Base-by-base conservation (phyloP, 1,140 invertebrate species). In the Zaprionus camerounensis region DNA sequence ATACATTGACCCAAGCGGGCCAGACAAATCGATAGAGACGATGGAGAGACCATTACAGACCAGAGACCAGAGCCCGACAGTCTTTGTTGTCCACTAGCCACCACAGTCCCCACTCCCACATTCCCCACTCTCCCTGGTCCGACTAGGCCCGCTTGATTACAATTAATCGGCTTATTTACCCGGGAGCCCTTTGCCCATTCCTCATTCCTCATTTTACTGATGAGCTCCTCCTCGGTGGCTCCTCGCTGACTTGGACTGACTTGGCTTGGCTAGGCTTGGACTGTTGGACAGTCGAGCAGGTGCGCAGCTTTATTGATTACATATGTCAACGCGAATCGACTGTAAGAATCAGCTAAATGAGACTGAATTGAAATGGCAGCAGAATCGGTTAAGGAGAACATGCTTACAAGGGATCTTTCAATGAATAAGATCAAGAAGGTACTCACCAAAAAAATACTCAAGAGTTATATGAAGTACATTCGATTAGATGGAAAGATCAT, bases 91-190 rank as follows among this genome's bases (percentile, higher is more conserved):
- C 61, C 34, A 26, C 7, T 3, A 5, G 5, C 38, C 38, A 2
- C 9, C 17, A 41, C 38, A n/a, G 38, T 49, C 7, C 36, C 13
- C 44, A 5, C 6, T 4, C 5, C 20, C 1, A 20, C 1, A 3
- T 4, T 0, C 7, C 28, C 28, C 28, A 2, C 12, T 51, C 22
- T 56, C 31, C 58, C 72, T 56, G 56, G 72, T 78, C 55, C 70
- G 36, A 56, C 75, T 51, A 53, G 69, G 76, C 71, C 72, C 63
- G 85, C 85, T 90, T 90, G 85, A 90, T 90, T 90, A 90, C 85
- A 90, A 90, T 90, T 90, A 90, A 90, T 90, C 85, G 85, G 85
- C 85, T 90, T 90, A 87, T 84, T 88, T 87, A 73, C 75, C 59
- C 59, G 73, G 51, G 51, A 81, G 63, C 74, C 70, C 62, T 71